Evolutionary conservation across 2,113 vertebrate species (phyloP), one percentile per base, ranked within the genome.

Genomic region (Tylochromis polylepis): DNA sequence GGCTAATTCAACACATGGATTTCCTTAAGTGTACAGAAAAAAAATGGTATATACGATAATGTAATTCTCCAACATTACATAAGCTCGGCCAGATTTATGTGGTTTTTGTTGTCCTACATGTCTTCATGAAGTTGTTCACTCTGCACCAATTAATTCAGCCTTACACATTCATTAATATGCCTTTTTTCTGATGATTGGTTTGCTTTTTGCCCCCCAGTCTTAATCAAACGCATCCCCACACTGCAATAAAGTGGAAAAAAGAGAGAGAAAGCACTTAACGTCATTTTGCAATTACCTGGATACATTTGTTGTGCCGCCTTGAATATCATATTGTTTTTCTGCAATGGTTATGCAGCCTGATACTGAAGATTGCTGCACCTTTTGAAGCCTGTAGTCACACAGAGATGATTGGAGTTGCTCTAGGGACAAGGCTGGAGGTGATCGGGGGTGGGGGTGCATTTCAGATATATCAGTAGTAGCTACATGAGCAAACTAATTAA

Each of bases 251-350:
- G 36, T 43, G 53, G 49, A 83, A 88, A 84, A 80, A 83, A 87
- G 72, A 88, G 81, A 38, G 46, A 79, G 55, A 89, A 89, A 86
- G 70, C 87, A 84, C 91, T 92, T 92, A 93, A 91, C 89, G 90
- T 93, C 92, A 89, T 90, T 92, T 91, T 94, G 43, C 46, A 95
- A 94, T 94, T 94, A 89, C 84, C 57, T 87, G 93, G 91, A 91
- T 94, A 88, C 90, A 94, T 95, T 94, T 93, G 92, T 95, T 95
- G 86, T 91, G 91, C 93, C 85, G 92, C 86, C 83, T 79, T 91
- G 91, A 92, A 88, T 93, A 95, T 95, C 86, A 89, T 93, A 94
- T 95, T 94, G 92, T 94, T 94, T 93, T 92, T 87, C 82, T 89
- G 72, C n/a, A 85, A 85, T 18, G 79, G 87, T 89, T 85, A 87